Conservation (phyloP, 2,888 invertebrate species). For the Syrista parreyssii region DNA sequence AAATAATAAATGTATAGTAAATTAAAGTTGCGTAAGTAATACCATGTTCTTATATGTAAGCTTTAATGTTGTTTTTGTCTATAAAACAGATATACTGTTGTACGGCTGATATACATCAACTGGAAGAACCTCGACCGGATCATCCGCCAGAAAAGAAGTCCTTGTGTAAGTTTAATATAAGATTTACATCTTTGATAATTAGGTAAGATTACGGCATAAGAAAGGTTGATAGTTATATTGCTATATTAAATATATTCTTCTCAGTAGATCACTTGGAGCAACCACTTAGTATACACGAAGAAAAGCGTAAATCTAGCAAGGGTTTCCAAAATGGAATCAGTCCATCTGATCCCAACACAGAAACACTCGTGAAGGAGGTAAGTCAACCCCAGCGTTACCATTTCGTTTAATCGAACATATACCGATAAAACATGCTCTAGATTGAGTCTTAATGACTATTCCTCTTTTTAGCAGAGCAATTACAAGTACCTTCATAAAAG, state of each 20-base stretch:
- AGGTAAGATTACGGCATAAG: not conserved
- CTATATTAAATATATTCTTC: constrained; percentile 16
- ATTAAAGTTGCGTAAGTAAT: not conserved
- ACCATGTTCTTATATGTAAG: not conserved
- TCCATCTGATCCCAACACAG: constrained; percentile 60
- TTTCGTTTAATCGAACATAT: not conserved
- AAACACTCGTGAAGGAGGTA: constrained; percentile 60
- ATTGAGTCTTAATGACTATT: not conserved
- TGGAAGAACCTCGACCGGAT: constrained; percentile 56
- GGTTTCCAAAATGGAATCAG: constrained; percentile 59
- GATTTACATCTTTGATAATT: not conserved
- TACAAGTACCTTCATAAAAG: constrained; percentile 61
- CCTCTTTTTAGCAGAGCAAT: constrained; percentile 41
- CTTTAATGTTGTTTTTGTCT: not conserved
- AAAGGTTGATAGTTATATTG: not conserved
- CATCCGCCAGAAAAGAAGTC: constrained; percentile 60
- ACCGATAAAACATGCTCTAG: not conserved
- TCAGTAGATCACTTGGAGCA: constrained; percentile 60
- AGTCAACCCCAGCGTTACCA: not conserved
- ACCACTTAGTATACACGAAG: constrained; percentile 56
- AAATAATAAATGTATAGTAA: not conserved
- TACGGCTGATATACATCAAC: constrained; percentile 55
- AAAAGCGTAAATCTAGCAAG: constrained; percentile 58
- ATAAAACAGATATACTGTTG: constrained; percentile 55
- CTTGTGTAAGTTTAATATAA: constrained; percentile 46